phyloP scores from a whole-genome alignment of 2,888 invertebrate genomes.

The Entomobrya multifasciata region DNA sequence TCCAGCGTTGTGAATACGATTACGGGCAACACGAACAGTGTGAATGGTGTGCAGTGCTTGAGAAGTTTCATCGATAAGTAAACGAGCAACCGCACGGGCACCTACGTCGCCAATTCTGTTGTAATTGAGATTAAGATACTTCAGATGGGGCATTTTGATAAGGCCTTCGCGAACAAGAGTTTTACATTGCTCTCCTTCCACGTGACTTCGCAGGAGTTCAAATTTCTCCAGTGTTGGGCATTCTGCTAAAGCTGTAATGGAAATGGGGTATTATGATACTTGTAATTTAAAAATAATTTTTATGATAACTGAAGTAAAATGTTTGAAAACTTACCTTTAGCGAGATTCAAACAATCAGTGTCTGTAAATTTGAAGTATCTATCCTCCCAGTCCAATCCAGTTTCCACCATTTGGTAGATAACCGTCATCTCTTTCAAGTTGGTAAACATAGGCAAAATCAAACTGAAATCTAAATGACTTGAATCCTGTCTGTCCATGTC shows the following conservation, averaged over 20 bases:
- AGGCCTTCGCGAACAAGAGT: constrained; percentile 77
- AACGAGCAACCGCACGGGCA: constrained; percentile 76
- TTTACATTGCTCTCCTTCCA: constrained; percentile 77
- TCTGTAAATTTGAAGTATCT: constrained; percentile 77
- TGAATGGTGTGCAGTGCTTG: constrained; percentile 75
- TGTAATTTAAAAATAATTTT: constrained; percentile 10
- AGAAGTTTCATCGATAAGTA: constrained; percentile 72
- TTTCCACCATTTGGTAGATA: constrained; percentile 76
- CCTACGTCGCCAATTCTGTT: constrained; percentile 76
- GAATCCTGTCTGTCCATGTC: constrained; percentile 66
- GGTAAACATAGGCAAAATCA: constrained; percentile 72
- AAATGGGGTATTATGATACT: constrained; percentile 13
- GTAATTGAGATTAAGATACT: constrained; percentile 77
- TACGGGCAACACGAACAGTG: constrained; percentile 75
- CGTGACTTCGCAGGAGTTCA: constrained; percentile 76
- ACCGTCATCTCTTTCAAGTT: constrained; percentile 76
- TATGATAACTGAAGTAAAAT: not conserved
- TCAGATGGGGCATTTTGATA: constrained; percentile 76
- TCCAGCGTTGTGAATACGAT: constrained; percentile 76
- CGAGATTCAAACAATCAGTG: constrained; percentile 76
- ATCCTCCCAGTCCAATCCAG: constrained; percentile 77
- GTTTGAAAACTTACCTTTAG: constrained; percentile 65
- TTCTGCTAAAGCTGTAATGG: constrained; percentile 66
- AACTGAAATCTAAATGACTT: constrained; percentile 76
- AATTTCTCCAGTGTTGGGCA: constrained; percentile 74